Evolutionary conservation across 2,888 invertebrate genomes (phyloP).

Genomic region (Cerceris ruficornis): DNA sequence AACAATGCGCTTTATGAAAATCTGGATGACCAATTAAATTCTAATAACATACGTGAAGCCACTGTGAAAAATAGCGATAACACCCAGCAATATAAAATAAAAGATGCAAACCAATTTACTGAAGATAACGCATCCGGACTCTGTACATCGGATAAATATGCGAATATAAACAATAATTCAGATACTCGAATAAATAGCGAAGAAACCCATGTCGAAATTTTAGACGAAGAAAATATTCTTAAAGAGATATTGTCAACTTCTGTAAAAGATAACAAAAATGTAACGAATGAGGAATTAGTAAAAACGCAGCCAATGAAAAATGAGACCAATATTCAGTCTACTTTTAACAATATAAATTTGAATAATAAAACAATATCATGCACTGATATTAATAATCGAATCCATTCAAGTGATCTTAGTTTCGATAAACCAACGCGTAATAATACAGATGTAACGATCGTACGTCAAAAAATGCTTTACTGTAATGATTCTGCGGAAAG

Average conservation of each 20-base stretch:
- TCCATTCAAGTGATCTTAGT: too few relatives aligned
- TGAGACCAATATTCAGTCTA: too few relatives aligned
- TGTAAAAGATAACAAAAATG: too few relatives aligned
- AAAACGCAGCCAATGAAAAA: too few relatives aligned
- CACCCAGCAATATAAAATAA: background rate
- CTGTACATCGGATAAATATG: background rate
- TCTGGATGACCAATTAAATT: constrained; percentile 2
- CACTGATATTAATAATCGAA: too few relatives aligned
- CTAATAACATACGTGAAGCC: background rate
- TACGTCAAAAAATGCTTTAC: too few relatives aligned
- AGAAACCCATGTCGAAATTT: background rate
- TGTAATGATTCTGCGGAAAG: background rate
- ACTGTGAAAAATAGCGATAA: background rate
- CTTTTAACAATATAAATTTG: too few relatives aligned
- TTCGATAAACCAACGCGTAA: too few relatives aligned
- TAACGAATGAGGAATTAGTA: too few relatives aligned
- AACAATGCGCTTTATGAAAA: constrained; percentile 6
- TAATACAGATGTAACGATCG: too few relatives aligned
- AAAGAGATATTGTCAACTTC: background rate
- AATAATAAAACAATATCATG: too few relatives aligned
- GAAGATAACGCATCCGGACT: background rate
- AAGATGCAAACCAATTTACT: background rate
- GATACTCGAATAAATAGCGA: background rate
- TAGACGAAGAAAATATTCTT: background rate
- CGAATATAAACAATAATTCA: background rate